Evolutionary conservation across 1,140 invertebrate genomes (phyloP).

Genomic region (Drosophila erecta): DNA sequence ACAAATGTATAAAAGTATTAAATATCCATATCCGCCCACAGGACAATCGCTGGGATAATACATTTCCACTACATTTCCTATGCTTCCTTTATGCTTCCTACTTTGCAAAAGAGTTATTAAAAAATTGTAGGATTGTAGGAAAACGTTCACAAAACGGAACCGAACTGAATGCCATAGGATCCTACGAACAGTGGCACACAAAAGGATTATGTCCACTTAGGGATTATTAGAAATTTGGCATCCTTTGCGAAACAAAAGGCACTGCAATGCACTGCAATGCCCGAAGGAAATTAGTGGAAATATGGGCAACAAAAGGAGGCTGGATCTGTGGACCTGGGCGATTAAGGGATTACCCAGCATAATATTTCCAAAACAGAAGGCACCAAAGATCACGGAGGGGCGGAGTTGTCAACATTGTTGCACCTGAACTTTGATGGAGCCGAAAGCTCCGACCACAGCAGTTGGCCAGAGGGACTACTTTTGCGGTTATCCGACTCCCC

Average conservation of each 20-base stretch:
- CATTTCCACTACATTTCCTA: slow-evolving; percentile 36
- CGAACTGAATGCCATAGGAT: slow-evolving; percentile 36
- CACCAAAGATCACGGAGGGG: neutral
- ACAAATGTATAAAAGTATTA: slow-evolving; percentile 62
- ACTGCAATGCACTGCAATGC: slow-evolving; percentile 14
- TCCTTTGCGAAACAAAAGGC: slow-evolving; percentile 30
- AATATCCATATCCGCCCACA: slow-evolving; percentile 79
- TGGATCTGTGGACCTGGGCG: slow-evolving; percentile 46
- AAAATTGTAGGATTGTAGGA: slow-evolving; percentile 20
- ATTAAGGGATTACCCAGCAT: slow-evolving; percentile 79
- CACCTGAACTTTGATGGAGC: slow-evolving; percentile 68
- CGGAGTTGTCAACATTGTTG: slow-evolving; percentile 72
- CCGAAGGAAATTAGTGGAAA: slow-evolving; percentile 74
- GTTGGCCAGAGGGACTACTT: slow-evolving; percentile 13
- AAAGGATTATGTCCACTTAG: slow-evolving; percentile 78
- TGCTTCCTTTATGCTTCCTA: slow-evolving; percentile 15
- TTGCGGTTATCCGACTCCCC: slow-evolving; percentile 51
- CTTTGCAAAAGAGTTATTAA: slow-evolving; percentile 71
- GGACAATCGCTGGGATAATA: slow-evolving; percentile 67
- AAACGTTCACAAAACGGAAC: slow-evolving; percentile 31
- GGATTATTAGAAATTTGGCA: slow-evolving; percentile 71
- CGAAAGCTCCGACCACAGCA: slow-evolving; percentile 51
- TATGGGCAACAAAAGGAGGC: slow-evolving; percentile 46
- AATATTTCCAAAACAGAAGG: slow-evolving; percentile 74
- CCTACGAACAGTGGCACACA: slow-evolving; percentile 52